Percentiles rank a stretch among this genome's conserved stretches.
Evolutionary conservation across 2,888 invertebrate species (phyloP).

Genomic region (Synergus itoensis): DNA sequence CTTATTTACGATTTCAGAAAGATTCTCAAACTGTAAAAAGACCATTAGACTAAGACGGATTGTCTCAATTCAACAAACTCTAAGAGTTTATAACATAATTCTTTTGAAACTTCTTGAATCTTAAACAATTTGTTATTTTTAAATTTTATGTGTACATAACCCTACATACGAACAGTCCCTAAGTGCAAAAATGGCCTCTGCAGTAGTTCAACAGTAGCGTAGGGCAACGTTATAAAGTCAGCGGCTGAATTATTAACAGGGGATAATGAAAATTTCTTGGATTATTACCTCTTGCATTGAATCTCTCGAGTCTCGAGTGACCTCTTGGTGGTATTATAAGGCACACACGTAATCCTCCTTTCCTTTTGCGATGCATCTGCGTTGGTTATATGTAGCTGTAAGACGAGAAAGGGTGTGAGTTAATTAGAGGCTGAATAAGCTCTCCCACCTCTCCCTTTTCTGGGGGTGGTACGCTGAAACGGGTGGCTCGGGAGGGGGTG

Average conservation of each 20-base stretch:
- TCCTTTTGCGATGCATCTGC: constrained; percentile 50
- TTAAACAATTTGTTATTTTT: too few relatives aligned
- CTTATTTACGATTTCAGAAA: too few relatives aligned
- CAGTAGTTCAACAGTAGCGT: not conserved
- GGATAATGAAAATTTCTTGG: constrained; percentile 62
- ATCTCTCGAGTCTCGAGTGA: constrained; percentile 11
- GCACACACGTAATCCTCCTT: constrained; percentile 39
- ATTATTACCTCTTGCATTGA: constrained; percentile 56
- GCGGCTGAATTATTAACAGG: constrained; percentile 56
- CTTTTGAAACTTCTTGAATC: too few relatives aligned
- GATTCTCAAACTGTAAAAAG: too few relatives aligned
- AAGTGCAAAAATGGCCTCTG: not conserved
- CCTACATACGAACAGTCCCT: not conserved
- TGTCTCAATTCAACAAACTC: too few relatives aligned
- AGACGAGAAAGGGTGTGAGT: constrained; percentile 59
- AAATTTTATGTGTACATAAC: too few relatives aligned
- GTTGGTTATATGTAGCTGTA: constrained; percentile 41
- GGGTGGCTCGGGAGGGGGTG: constrained; percentile 59
- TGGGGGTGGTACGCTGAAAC: constrained; percentile 57
- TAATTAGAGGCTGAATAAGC: constrained; percentile 66
- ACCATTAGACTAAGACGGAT: too few relatives aligned
- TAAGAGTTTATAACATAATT: too few relatives aligned
- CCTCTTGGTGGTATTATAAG: constrained; percentile 28
- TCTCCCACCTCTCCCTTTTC: constrained; percentile 45
- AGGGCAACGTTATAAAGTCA: constrained; percentile 40